Evolutionary conservation across 2,888 invertebrate species (phyloP).

Genomic region (Oeneis ivallda): DNA sequence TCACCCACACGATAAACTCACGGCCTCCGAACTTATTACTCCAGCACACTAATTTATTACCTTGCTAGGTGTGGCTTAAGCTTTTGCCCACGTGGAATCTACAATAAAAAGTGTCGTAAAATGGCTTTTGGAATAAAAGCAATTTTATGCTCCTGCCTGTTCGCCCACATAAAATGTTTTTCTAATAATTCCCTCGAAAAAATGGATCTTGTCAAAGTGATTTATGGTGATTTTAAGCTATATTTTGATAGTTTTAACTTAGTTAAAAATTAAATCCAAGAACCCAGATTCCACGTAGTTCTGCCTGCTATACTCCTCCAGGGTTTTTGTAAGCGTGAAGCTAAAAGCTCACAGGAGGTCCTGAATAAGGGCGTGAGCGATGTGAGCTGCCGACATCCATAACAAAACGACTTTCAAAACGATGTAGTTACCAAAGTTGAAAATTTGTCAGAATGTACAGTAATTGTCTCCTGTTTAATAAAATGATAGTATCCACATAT

Average conservation of each 20-base stretch:
- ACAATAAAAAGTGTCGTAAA: constrained; percentile 20
- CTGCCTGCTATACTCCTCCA: too few species aligned
- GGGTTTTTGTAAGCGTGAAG: too few species aligned
- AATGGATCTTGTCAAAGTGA: too few species aligned
- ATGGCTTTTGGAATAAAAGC: constrained; percentile 18
- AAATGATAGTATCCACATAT: neutral
- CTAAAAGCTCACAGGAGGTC: too few species aligned
- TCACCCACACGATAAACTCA: constrained; percentile 23
- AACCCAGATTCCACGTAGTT: neutral
- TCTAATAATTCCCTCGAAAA: too few species aligned
- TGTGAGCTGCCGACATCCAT: too few species aligned
- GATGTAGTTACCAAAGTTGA: too few species aligned
- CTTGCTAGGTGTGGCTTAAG: constrained; percentile 19
- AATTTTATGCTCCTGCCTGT: constrained; percentile 4
- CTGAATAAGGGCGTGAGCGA: too few species aligned
- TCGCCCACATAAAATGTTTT: neutral
- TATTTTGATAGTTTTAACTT: too few species aligned
- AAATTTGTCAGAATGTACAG: neutral
- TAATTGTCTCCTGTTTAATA: neutral
- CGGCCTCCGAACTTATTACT: constrained; percentile 20
- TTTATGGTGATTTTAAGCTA: too few species aligned
- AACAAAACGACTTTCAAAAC: too few species aligned
- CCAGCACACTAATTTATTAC: constrained; percentile 24
- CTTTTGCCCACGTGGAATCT: constrained; percentile 15
- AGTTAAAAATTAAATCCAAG: too few species aligned